These are phyloP conservation scores for Dorcus hopei DNA, from an alignment of 2,888 invertebrate genomes.

Conservation along the genomic window DNA sequence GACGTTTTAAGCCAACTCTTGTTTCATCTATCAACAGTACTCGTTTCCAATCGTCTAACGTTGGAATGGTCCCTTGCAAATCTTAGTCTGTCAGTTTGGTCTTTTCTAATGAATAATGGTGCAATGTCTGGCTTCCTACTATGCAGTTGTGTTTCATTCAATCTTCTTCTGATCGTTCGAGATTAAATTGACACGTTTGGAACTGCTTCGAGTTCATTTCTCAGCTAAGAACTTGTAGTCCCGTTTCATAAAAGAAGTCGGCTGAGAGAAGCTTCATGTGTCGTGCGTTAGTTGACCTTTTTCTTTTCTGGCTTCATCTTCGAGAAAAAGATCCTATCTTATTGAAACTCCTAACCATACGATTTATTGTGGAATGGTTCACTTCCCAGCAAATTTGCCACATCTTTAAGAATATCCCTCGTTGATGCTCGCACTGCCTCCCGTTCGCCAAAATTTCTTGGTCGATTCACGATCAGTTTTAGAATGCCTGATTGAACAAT, in stretches of 20 bases:
- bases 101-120: too few relatives aligned
- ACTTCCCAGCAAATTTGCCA: too few relatives aligned
- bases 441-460: too few relatives aligned
- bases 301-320: background rate
- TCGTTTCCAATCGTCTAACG: background rate
- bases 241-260: too few relatives aligned
- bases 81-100: too few relatives aligned
- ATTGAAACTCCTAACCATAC: background rate
- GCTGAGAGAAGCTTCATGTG: too few relatives aligned
- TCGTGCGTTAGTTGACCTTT: too few relatives aligned
- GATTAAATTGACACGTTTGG: too few relatives aligned
- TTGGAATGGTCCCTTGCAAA: too few relatives aligned
- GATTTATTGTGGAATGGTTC: background rate
- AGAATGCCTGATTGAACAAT: too few relatives aligned
- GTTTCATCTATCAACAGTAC: background rate
- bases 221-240: background rate
- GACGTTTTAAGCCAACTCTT: background rate
- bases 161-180: conserved; percentile 3
- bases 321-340: background rate
- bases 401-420: background rate
- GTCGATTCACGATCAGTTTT: too few relatives aligned
- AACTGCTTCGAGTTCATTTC: conserved; percentile 7
- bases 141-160: conserved; percentile 1
- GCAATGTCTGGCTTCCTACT: conserved; percentile 1
- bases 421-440: background rate